phyloP scores from a whole-genome alignment of 2,888 invertebrate genomes.

The Perizoma affinitatum region DNA sequence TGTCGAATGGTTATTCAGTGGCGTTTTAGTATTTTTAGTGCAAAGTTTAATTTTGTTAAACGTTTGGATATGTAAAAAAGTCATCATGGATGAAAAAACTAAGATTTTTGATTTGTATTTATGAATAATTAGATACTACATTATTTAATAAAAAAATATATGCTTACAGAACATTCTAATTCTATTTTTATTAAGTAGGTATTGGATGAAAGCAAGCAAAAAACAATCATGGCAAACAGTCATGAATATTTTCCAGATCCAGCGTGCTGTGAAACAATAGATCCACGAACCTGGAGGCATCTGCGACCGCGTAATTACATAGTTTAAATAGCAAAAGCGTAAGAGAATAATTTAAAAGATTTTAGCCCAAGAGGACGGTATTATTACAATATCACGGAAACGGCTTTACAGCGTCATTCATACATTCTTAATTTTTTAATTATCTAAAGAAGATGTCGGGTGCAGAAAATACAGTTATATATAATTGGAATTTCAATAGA shows the following conservation, averaged over 20 bases:
- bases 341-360: conserved; percentile 81
- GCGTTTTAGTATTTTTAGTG: conserved; percentile 49
- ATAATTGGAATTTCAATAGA: conserved; percentile 68
- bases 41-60: conserved; percentile 10
- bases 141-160: too few species aligned
- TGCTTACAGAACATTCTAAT: too few species aligned
- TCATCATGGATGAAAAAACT: too few species aligned
- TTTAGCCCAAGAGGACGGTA: conserved; percentile 78
- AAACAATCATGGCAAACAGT: too few species aligned
- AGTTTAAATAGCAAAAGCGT: conserved; percentile 68
- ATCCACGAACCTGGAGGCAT: conserved; percentile 56
- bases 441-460: conserved; percentile 71
- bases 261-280: conserved; percentile 48
- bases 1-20: conserved; percentile 59
- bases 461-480: conserved; percentile 72
- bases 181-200: too few species aligned
- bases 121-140: too few species aligned
- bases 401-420: conserved; percentile 80
- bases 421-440: conserved; percentile 83
- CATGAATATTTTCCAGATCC: background rate
- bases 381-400: conserved; percentile 80
- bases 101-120: too few species aligned
- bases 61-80: background rate
- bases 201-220: too few species aligned
- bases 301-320: conserved; percentile 69